These are phyloP conservation scores for Tinea trinotella DNA, from an alignment of 2,888 invertebrate genomes.

Conservation along the genomic window DNA sequence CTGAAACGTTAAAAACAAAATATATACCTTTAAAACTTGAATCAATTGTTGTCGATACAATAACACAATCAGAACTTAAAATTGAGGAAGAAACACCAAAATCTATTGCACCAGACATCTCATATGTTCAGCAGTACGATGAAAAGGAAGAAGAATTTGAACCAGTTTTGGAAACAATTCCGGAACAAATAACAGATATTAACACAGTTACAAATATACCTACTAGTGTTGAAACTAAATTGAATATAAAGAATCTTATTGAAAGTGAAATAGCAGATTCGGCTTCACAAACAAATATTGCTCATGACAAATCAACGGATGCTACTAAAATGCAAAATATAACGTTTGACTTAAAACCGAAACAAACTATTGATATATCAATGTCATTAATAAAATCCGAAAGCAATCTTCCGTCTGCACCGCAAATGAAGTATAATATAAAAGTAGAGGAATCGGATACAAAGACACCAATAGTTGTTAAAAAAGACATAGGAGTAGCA, in stretches of 20 bases:
- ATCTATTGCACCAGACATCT: constrained; percentile 24
- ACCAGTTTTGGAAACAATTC: constrained; percentile 22
- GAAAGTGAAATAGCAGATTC: constrained; percentile 1
- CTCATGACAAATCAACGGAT: background rate
- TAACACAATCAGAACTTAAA: background rate
- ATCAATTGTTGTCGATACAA: constrained; percentile 25
- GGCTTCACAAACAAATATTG: background rate
- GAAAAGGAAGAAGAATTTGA: constrained; percentile 27
- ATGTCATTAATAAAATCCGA: constrained; percentile 46
- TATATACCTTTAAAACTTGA: constrained; percentile 28
- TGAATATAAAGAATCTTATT: background rate
- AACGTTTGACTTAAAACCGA: constrained; percentile 20
- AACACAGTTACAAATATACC: background rate
- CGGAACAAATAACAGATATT: background rate
- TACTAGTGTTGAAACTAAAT: background rate
- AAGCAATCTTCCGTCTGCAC: constrained; percentile 30
- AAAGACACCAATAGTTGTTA: constrained; percentile 38
- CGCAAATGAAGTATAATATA: constrained; percentile 41
- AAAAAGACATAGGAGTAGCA: constrained; percentile 50
- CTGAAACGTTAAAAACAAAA: constrained; percentile 19
- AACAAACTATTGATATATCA: constrained; percentile 47
- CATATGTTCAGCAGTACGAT: constrained; percentile 34
- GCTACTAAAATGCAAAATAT: background rate
- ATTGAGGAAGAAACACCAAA: background rate
- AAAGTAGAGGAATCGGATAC: constrained; percentile 43